Conservation (phyloP, 2,888 invertebrate species). For the Eulithis testata region DNA sequence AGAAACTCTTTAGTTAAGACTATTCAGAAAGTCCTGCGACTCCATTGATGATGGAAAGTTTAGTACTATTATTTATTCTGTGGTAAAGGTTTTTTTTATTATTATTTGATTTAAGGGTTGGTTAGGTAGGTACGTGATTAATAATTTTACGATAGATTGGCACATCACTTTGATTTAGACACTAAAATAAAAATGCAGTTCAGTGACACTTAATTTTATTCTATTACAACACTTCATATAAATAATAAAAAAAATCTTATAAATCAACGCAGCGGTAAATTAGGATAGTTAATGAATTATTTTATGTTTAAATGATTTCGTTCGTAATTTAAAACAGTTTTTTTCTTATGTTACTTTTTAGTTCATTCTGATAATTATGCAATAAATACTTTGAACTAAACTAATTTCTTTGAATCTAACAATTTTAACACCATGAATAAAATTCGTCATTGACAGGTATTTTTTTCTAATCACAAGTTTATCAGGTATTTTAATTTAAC, state of each 20-base stretch:
- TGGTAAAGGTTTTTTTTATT: too few species aligned
- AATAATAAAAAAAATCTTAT: constrained; percentile 50
- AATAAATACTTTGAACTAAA: constrained; percentile 10
- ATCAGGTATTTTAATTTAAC: constrained; percentile 3
- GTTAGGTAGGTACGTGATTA: too few species aligned
- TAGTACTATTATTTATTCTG: too few species aligned
- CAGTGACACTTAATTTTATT: constrained; percentile 71
- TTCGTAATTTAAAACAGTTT: neutral
- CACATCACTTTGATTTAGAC: constrained; percentile 6
- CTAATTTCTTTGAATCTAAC: constrained; percentile 53
- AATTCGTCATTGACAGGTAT: constrained; percentile 46
- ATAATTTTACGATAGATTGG: neutral
- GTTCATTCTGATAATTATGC: too few species aligned
- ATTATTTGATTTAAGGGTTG: too few species aligned
- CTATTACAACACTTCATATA: constrained; percentile 72
- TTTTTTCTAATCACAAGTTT: constrained; percentile 50
- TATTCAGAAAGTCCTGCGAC: too few species aligned
- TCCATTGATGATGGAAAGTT: too few species aligned
- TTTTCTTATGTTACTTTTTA: too few species aligned
- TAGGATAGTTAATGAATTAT: constrained; percentile 1
- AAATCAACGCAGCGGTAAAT: constrained; percentile 56
- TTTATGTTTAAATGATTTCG: neutral
- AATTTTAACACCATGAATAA: constrained; percentile 26
- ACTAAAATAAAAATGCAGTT: constrained; percentile 37
- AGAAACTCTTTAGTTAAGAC: too few species aligned